Evolutionary conservation across 2,888 invertebrate species (phyloP).

Genomic region (Drosophila emarginata): DNA sequence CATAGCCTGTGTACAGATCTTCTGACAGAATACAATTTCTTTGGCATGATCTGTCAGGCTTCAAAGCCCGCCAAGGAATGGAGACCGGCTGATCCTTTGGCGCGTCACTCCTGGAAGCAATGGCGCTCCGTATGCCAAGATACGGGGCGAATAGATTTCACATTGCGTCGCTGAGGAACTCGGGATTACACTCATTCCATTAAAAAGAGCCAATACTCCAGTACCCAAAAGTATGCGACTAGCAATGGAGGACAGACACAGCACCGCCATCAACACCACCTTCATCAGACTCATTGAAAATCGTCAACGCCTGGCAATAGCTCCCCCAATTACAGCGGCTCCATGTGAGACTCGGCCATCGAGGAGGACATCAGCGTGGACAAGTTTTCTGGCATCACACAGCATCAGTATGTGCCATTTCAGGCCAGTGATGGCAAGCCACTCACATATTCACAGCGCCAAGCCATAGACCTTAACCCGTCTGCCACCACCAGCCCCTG

Average conservation of each 20-base stretch:
- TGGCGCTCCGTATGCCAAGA: conserved; percentile 83
- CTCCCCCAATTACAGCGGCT: conserved; percentile 82
- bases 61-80: conserved; percentile 83
- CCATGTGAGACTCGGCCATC: conserved; percentile 82
- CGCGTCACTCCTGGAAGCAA: conserved; percentile 83
- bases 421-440: conserved; percentile 76
- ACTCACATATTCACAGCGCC: conserved; percentile 75
- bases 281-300: conserved; percentile 78
- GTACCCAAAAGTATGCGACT: conserved; percentile 67
- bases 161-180: conserved; percentile 81
- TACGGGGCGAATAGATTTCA: conserved; percentile 82
- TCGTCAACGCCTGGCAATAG: conserved; percentile 82
- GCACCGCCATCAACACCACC: conserved; percentile 21
- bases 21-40: conserved; percentile 82
- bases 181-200: conserved; percentile 83
- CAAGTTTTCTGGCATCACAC: conserved; percentile 81
- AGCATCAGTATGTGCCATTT: conserved; percentile 79
- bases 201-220: conserved; percentile 82
- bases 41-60: conserved; percentile 83
- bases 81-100: conserved; percentile 83
- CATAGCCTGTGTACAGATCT: conserved; percentile 81
- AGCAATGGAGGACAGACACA: conserved; percentile 55
- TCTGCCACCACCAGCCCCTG: conserved; percentile 32
- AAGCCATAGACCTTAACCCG: conserved; percentile 49
- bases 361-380: conserved; percentile 83